Percentiles rank a stretch among this genome's conserved stretches.
Evolutionary conservation across 2,888 invertebrate species (phyloP).

Genomic region (Andrena hattorfiana): DNA sequence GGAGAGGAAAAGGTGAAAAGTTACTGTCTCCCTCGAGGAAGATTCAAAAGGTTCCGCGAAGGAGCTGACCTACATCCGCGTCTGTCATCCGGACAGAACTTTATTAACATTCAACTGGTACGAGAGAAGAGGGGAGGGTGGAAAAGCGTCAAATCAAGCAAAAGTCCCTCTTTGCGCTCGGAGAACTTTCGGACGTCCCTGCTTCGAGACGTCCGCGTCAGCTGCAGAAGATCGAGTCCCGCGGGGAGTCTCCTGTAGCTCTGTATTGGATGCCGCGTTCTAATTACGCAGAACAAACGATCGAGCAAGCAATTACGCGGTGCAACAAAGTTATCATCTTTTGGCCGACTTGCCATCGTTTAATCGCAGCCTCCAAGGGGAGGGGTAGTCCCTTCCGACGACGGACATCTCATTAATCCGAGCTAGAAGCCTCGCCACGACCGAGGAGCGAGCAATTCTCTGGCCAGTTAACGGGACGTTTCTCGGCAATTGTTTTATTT

Average conservation of each 20-base stretch:
- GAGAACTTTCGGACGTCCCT: not conserved
- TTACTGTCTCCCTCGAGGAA: conserved; percentile 11
- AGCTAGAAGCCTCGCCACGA: conserved; percentile 8
- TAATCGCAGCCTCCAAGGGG: not conserved
- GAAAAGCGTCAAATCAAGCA: conserved; percentile 25
- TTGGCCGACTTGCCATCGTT: not conserved
- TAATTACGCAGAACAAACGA: conserved; percentile 33
- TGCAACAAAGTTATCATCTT: conserved; percentile 11
- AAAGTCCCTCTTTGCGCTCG: not conserved
- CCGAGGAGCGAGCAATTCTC: conserved; percentile 38
- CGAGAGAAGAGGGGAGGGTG: not conserved
- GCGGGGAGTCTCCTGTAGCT: not conserved
- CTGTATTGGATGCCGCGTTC: not conserved
- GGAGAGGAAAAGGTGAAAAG: conserved; percentile 45
- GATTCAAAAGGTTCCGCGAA: conserved; percentile 39
- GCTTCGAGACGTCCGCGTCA: no score
- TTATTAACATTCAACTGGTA: conserved; percentile 40
- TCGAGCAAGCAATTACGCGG: not conserved
- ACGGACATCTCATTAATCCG: conserved; percentile 51
- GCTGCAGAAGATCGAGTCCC: no score
- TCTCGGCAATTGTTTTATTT: conserved; percentile 61
- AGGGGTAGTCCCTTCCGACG: conserved; percentile 1
- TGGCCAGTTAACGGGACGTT: conserved; percentile 27
- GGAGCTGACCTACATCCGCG: conserved; percentile 36
- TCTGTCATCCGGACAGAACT: conserved; percentile 20